Percentiles rank a stretch among this genome's conserved stretches.
These are phyloP conservation scores for Rousettus madagascariensis DNA, from an alignment of 2,797 vertebrate species.

Conservation along the genomic window DNA sequence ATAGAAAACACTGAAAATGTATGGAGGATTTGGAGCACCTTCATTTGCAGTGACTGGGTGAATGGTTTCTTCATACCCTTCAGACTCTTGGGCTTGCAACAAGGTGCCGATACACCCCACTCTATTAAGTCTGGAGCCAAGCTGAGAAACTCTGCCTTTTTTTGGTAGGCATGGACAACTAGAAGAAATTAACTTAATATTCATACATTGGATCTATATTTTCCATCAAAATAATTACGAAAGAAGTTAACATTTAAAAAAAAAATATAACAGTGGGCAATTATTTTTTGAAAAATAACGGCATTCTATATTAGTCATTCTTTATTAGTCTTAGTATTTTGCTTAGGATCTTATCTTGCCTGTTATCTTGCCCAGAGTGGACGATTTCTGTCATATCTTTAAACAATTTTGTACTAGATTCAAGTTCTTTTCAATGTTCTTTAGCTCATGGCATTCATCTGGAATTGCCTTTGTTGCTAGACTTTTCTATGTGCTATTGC, in stretches of 20 bases:
- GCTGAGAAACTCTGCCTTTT: background rate
- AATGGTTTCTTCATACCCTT: background rate
- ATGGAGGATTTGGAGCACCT: background rate
- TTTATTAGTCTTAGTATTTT: background rate
- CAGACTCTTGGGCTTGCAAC: background rate
- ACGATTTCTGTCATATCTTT: background rate
- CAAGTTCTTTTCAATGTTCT: background rate
- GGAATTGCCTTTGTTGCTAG: background rate
- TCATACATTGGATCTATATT: background rate
- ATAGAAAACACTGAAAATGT: background rate
- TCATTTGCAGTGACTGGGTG: background rate
- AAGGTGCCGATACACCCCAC: background rate
- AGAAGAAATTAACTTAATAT: background rate
- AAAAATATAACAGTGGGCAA: too few species aligned
- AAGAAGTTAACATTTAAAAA: background rate
- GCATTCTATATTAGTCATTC: background rate
- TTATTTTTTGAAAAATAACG: background rate
- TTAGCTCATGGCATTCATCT: background rate
- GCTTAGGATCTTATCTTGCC: background rate
- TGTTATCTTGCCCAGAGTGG: background rate
- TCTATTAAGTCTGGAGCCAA: background rate
- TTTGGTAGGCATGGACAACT: background rate
- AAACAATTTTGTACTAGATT: background rate
- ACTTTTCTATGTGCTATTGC: background rate
- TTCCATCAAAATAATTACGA: background rate